phyloP scores from a whole-genome alignment of 2,797 vertebrate species.

The Enteromius anoplus region DNA sequence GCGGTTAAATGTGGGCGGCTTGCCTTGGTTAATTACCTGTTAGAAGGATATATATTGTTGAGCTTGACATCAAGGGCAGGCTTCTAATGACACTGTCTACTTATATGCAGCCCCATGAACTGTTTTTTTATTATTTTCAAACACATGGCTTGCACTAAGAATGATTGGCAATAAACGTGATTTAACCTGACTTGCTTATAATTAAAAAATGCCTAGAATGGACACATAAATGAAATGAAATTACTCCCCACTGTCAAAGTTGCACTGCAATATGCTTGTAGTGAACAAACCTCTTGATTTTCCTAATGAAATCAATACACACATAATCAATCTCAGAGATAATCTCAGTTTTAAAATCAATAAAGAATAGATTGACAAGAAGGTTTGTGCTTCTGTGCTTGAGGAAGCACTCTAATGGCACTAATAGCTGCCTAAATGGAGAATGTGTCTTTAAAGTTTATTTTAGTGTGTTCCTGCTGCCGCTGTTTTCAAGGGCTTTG shows the following conservation, averaged over 20 bases:
- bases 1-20: background rate
- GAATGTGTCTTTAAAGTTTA: constrained; percentile 17
- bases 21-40: constrained; percentile 16
- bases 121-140: background rate
- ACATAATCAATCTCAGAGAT: background rate
- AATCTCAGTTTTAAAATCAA: background rate
- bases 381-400: background rate
- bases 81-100: background rate
- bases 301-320: background rate
- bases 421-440: constrained; percentile 21
- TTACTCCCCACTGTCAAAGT: background rate
- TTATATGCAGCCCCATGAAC: background rate
- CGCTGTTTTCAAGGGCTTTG: background rate
- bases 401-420: constrained; percentile 18
- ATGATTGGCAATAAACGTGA: background rate
- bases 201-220: background rate
- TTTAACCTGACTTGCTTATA: background rate
- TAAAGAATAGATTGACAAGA: background rate
- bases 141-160: background rate
- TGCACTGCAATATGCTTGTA: background rate
- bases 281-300: background rate
- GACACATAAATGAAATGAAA: background rate
- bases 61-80: constrained; percentile 4
- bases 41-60: background rate
- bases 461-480: constrained; percentile 16